Conservation (phyloP, 2,888 invertebrate genomes). For the Aplocera efformata region DNA sequence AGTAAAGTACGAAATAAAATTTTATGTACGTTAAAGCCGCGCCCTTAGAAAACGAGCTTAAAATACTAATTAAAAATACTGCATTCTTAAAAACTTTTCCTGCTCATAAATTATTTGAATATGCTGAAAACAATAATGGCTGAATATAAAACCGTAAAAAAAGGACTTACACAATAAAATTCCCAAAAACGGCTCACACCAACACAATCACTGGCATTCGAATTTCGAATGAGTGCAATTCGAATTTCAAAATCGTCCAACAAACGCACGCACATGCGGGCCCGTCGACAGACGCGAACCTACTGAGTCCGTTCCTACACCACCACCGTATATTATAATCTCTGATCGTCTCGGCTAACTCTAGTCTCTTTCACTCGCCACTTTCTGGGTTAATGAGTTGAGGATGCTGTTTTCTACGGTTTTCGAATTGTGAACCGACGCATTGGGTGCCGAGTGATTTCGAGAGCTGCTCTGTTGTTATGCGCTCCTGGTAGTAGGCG, state of each 20-base stretch:
- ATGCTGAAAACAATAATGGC: not conserved
- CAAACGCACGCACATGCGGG: slow-evolving; percentile 40
- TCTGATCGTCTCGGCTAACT: slow-evolving; percentile 58
- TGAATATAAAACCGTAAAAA: slow-evolving; percentile 4
- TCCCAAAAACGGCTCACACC: slow-evolving; percentile 45
- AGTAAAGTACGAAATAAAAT: too few relatives aligned
- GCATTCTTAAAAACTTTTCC: too few relatives aligned
- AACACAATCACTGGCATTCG: slow-evolving; percentile 40
- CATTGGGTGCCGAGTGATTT: slow-evolving; percentile 47
- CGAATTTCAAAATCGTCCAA: slow-evolving; percentile 19
- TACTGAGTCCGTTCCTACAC: slow-evolving; percentile 45
- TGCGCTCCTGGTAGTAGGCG: slow-evolving; percentile 62
- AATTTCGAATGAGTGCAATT: slow-evolving; percentile 17
- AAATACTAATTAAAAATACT: too few relatives aligned
- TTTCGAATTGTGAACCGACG: slow-evolving; percentile 70
- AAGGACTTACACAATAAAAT: slow-evolving; percentile 47
- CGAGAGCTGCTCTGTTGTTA: slow-evolving; percentile 49
- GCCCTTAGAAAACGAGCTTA: too few relatives aligned
- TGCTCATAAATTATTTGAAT: not conserved
- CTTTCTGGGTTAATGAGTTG: slow-evolving; percentile 77
- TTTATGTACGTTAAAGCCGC: too few relatives aligned
- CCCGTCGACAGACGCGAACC: slow-evolving; percentile 42
- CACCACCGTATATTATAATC: slow-evolving; percentile 64
- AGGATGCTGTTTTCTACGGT: slow-evolving; percentile 68
- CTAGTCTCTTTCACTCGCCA: slow-evolving; percentile 76